Evolutionary conservation across 1,140 invertebrate genomes (phyloP).

Genomic region (Periplaneta americana): DNA sequence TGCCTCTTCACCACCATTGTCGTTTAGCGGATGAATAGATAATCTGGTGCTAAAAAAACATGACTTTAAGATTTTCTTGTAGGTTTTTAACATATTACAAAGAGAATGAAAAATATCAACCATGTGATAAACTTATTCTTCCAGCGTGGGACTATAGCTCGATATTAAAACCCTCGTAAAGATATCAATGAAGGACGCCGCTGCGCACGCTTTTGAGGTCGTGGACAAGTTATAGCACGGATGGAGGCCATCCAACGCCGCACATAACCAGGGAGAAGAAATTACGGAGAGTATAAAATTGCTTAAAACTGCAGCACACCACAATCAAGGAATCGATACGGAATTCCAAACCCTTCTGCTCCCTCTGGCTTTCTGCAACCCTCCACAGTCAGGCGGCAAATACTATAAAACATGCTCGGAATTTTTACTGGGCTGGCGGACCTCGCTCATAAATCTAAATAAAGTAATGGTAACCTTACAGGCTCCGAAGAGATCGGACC

Average conservation of each 20-base stretch:
- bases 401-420: neutral
- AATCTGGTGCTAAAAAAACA: too few relatives aligned
- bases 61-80: too few relatives aligned
- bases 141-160: neutral
- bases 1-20: too few relatives aligned
- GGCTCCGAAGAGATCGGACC: neutral
- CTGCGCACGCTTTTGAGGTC: neutral
- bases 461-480: neutral
- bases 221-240: neutral
- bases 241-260: neutral
- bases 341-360: neutral
- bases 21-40: too few relatives aligned
- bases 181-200: neutral
- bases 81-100: too few relatives aligned
- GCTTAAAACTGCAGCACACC: neutral
- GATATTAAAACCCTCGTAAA: neutral
- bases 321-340: neutral
- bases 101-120: too few relatives aligned
- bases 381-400: neutral
- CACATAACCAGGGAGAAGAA: neutral
- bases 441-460: neutral
- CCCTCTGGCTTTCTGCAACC: neutral
- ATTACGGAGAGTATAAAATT: neutral
- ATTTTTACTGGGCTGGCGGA: neutral
- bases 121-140: too few relatives aligned